Base-by-base conservation (phyloP, 2,113 vertebrate genomes). In the Takifugu flavidus region DNA sequence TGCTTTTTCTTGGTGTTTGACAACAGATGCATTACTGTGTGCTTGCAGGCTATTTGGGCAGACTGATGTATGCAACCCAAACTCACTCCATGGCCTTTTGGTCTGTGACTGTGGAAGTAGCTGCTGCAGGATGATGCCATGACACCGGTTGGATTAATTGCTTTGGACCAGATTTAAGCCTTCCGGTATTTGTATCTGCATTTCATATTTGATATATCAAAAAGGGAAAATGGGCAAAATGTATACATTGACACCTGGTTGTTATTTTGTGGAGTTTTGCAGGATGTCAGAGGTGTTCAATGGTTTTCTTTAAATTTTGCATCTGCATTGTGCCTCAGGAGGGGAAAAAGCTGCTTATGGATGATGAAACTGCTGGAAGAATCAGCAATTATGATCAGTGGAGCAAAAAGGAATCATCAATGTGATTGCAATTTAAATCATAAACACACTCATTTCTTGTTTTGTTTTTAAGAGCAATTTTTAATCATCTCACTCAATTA, bases 401-500 rank as follows among this genome's bases (percentile, higher is more conserved):
- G 5, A 59, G 50, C 25, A 10, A 25, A 20, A 66, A 58, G 28
- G 25, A 65, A 58, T 44, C 62, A 69, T 75, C 69, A 76, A 61
- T 15, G 4, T 74, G 66, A 82, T 78, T 80, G 74, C 68, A 76
- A 71, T 80, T 69, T 55, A 67, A 73, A 62, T 68, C 62, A 63
- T 50, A 26, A 59, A 43, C 42, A 26, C 29, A 61, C 57, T 74
- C 39, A 15, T 34, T 77, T n/a, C 53, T 5, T 1, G 63, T 63
- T 74, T 67, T 75, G 70, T 62, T 55, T 57, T 75, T 78, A n/a
- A 59, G 53, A 54, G 62, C 62, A 77, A 72, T 66, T 75, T 56
- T 79, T 74, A 67, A 62, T 72, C 70, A 72, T 61, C 52, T 0
- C 42, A 45, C 50, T 67, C 55, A 79, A 79, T 81, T 61, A 74